These are phyloP conservation scores for Sebastes minor DNA, from an alignment of 2,797 vertebrate genomes.

Conservation along the genomic window DNA sequence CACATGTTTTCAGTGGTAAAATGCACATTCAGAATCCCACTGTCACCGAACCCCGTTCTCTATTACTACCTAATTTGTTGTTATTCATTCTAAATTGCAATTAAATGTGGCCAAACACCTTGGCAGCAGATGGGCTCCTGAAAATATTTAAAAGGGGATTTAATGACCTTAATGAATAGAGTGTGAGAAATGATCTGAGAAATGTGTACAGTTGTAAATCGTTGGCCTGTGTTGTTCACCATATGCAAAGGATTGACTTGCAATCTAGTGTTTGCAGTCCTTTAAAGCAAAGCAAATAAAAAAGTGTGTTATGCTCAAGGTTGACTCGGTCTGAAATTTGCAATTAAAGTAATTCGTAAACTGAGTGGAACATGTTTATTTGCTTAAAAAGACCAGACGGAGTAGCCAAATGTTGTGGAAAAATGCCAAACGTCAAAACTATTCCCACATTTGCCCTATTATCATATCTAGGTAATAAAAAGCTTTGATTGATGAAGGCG, in stretches of 20 bases:
- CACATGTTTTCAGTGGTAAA: neutral
- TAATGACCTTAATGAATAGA: constrained; percentile 29
- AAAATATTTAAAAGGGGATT: constrained; percentile 38
- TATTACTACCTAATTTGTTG: constrained; percentile 12
- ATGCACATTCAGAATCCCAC: neutral
- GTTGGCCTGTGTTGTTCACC: constrained; percentile 10
- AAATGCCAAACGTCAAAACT: constrained; percentile 32
- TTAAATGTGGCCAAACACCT: constrained; percentile 22
- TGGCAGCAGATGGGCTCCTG: constrained; percentile 26
- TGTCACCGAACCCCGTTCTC: neutral
- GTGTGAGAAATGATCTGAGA: constrained; percentile 42
- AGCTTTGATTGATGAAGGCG: constrained; percentile 50
- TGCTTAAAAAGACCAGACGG: constrained; percentile 32
- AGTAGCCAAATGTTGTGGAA: constrained; percentile 33
- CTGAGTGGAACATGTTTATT: constrained; percentile 50
- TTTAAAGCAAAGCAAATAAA: constrained; percentile 24
- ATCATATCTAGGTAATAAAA: constrained; percentile 61
- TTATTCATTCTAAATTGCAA: constrained; percentile 37
- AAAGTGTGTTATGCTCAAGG: constrained; percentile 17
- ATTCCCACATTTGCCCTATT: constrained; percentile 52
- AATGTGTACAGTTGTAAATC: constrained; percentile 30
- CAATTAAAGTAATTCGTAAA: constrained; percentile 50
- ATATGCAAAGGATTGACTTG: constrained; percentile 53
- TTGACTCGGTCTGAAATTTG: constrained; percentile 34
- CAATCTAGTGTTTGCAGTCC: constrained; percentile 29